These are phyloP conservation scores for Glaucomys volans DNA, from an alignment of 2,113 vertebrate genomes.

Conservation along the genomic window DNA sequence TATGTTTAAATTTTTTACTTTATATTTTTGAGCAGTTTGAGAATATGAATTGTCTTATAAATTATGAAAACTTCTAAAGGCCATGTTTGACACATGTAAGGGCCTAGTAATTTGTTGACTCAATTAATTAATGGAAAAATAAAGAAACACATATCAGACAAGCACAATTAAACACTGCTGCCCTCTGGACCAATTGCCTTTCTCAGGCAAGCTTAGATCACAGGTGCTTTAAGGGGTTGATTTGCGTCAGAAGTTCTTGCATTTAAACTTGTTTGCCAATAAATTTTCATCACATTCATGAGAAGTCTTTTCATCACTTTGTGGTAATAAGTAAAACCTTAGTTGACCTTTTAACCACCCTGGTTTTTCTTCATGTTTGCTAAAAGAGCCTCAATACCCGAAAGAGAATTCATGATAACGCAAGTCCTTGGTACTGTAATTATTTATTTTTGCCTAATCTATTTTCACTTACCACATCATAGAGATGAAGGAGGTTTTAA, in stretches of 20 bases:
- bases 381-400: background rate
- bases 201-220: background rate
- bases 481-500: background rate
- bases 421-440: background rate
- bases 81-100: background rate
- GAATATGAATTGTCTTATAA: background rate
- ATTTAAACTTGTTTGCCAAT: background rate
- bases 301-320: background rate
- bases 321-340: background rate
- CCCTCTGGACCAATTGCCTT: background rate
- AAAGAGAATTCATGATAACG: background rate
- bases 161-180: background rate
- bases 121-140: background rate
- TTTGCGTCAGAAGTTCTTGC: background rate
- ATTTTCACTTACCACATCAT: background rate
- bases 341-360: background rate
- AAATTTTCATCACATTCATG: background rate
- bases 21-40: constrained; percentile 7
- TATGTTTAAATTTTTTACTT: background rate
- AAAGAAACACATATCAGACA: background rate
- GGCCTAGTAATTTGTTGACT: background rate
- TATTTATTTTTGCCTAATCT: background rate
- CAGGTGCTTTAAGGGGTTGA: background rate
- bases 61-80: background rate
- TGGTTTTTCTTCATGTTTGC: background rate